phyloP scores from a whole-genome alignment of 2,797 vertebrate genomes.

The Gobio occitaniae region DNA sequence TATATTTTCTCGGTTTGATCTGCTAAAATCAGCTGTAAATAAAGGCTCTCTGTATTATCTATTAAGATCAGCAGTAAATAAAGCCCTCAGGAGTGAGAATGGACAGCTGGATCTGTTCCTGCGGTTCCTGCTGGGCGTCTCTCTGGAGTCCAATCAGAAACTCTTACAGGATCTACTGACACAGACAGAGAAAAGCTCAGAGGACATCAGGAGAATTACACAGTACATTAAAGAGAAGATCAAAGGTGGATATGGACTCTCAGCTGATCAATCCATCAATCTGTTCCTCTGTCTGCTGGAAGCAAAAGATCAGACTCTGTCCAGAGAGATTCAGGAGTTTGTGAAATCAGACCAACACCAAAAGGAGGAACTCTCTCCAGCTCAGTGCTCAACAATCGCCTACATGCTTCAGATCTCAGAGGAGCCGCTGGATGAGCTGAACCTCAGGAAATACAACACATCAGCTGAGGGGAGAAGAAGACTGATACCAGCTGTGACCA shows the following conservation, averaged over 20 bases:
- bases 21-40: rapidly evolving
- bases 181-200: not conserved
- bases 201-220: not conserved
- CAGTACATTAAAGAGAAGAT: not conserved
- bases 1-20: rapidly evolving
- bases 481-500: no score
- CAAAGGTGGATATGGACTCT: not conserved
- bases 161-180: not conserved
- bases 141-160: conserved; percentile 6
- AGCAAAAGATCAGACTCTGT: not conserved
- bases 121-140: not conserved
- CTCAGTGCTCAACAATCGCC: not conserved
- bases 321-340: not conserved
- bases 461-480: not conserved
- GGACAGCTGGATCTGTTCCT: not conserved
- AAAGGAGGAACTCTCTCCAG: not conserved
- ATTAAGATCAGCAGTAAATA: not conserved
- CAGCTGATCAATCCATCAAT: not conserved
- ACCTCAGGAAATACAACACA: not conserved
- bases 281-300: not conserved
- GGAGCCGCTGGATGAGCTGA: not conserved
- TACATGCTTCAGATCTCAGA: not conserved
- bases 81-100: not conserved
- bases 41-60: not conserved
- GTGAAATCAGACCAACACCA: not conserved